phyloP scores from a whole-genome alignment of 1,140 invertebrate species.

The Schlechtendalia chinensis region DNA sequence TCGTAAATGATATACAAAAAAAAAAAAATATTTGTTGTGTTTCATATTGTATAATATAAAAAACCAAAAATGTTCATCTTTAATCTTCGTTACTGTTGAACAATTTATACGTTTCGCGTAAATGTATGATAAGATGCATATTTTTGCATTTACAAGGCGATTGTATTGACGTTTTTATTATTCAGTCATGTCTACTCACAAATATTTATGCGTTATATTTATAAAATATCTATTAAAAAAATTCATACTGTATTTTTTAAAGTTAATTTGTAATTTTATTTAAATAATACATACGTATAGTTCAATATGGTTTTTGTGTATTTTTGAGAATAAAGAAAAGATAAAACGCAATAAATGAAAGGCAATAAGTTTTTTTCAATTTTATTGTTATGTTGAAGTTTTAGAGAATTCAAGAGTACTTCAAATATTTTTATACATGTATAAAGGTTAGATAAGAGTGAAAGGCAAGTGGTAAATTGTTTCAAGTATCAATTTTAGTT shows the following conservation, averaged over 20 bases:
- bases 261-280: not conserved
- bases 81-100: too few species aligned
- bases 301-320: not conserved
- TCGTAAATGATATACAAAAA: too few species aligned
- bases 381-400: not conserved
- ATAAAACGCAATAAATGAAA: not conserved
- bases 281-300: not conserved
- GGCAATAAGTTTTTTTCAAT: not conserved
- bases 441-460: not conserved
- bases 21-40: too few species aligned
- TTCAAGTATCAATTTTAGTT: not conserved
- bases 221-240: too few species aligned
- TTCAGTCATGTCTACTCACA: not conserved
- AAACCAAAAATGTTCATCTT: too few species aligned
- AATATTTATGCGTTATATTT: too few species aligned
- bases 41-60: too few species aligned
- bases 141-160: not conserved
- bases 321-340: not conserved
- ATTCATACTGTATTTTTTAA: not conserved
- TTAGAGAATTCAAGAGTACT: not conserved
- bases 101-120: not conserved
- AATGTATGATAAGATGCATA: not conserved
- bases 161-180: not conserved
- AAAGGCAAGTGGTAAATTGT: not conserved
- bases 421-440: not conserved